phyloP scores from a whole-genome alignment of 2,113 vertebrate species.

The Poeciliopsis retropinna region DNA sequence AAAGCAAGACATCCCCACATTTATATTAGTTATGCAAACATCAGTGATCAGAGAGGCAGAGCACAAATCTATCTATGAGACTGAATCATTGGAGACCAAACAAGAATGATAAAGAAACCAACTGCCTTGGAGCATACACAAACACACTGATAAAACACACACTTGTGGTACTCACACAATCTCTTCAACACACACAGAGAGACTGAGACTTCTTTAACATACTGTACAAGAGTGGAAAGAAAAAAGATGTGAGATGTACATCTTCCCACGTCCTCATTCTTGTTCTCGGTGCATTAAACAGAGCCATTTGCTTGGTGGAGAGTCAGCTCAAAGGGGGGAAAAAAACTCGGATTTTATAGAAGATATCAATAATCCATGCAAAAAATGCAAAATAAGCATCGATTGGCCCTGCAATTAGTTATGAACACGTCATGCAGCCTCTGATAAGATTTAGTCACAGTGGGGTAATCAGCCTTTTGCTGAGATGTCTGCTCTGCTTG shows the following conservation, averaged over 20 bases:
- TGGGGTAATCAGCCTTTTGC: conserved; percentile 24
- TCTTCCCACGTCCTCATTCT: conserved; percentile 29
- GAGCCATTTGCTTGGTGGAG: conserved; percentile 16
- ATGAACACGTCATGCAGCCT: conserved; percentile 46
- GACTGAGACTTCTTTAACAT: conserved; percentile 46
- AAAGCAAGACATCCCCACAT: conserved; percentile 26
- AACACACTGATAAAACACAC: conserved; percentile 3
- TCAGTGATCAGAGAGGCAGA: conserved; percentile 12
- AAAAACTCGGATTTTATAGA: conserved; percentile 17
- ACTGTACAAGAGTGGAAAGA: conserved; percentile 24
- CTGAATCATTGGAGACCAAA: conserved; percentile 30
- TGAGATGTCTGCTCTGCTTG: conserved; percentile 33
- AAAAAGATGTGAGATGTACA: conserved; percentile 38
- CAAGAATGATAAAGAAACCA: conserved; percentile 1
- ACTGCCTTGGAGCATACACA: not conserved
- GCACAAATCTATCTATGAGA: conserved; percentile 12
- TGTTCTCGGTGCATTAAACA: conserved; percentile 44
- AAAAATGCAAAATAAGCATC: conserved; percentile 45
- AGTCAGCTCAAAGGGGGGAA: conserved; percentile 14
- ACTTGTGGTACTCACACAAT: conserved; percentile 9
- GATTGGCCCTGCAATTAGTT: conserved; percentile 53
- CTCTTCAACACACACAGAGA: conserved; percentile 21
- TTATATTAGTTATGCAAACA: conserved; percentile 54
- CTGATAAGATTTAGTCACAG: conserved; percentile 70
- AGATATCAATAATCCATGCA: conserved; percentile 60